Percentiles rank a stretch among this genome's conserved stretches.
phyloP scores from a whole-genome alignment of 1,140 invertebrate genomes.

The Cyphomyrmex costatus region DNA sequence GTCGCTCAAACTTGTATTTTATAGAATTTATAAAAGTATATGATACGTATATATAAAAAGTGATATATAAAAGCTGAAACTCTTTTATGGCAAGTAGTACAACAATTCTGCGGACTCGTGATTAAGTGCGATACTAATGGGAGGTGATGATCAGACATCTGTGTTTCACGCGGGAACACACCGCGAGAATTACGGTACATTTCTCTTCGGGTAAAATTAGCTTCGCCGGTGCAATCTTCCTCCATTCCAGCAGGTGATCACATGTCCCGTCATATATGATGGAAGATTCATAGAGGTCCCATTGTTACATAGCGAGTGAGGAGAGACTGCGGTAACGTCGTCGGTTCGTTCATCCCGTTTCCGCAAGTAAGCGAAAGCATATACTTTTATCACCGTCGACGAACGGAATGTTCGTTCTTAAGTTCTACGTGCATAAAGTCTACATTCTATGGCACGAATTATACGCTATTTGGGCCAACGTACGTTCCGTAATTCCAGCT shows the following conservation, averaged over 20 bases:
- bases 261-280: conserved; percentile 21
- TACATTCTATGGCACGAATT: conserved; percentile 30
- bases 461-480: conserved; percentile 46
- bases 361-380: conserved; percentile 26
- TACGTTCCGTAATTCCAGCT: conserved; percentile 32
- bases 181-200: conserved; percentile 9
- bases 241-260: conserved; percentile 32
- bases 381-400: conserved; percentile 58
- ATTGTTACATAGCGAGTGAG: conserved; percentile 27
- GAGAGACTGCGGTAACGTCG: background rate
- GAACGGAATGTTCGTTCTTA: conserved; percentile 33
- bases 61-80: background rate
- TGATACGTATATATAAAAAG: too few species aligned
- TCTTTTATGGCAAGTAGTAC: background rate
- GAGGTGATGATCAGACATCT: background rate
- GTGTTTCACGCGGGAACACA: background rate
- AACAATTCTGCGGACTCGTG: background rate
- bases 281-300: conserved; percentile 33
- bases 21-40: too few species aligned
- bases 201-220: conserved; percentile 24
- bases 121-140: background rate
- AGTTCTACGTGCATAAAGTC: conserved; percentile 41
- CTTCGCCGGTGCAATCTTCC: conserved; percentile 9
- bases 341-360: conserved; percentile 22
- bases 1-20: background rate